A percentile compares a stretch with the other conserved stretches of the same genome.
Evolutionary conservation across 1,140 invertebrate species (phyloP).

Genomic region (Adoxophyes honmai): DNA sequence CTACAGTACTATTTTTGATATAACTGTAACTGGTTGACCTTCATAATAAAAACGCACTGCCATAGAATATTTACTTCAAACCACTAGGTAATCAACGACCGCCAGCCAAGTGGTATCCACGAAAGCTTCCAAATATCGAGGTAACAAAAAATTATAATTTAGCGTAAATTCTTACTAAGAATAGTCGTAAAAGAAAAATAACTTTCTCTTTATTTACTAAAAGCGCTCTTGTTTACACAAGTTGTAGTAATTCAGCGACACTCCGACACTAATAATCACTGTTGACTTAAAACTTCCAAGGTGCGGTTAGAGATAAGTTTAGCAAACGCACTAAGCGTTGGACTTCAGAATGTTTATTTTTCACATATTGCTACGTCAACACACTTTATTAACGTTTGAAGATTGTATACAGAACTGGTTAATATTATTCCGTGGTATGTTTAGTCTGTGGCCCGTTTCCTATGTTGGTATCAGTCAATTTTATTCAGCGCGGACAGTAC

Average conservation of each 20-base stretch:
- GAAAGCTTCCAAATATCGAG: too few relatives aligned
- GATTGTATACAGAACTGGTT: conserved; percentile 44
- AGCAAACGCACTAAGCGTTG: conserved; percentile 63
- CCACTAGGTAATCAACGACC: too few relatives aligned
- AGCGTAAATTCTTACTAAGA: too few relatives aligned
- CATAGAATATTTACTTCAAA: too few relatives aligned
- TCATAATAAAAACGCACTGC: too few relatives aligned
- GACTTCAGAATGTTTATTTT: conserved; percentile 64
- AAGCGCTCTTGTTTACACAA: conserved; percentile 13
- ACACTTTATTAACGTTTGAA: conserved; percentile 54
- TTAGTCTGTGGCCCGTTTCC: conserved; percentile 7
- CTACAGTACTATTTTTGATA: too few relatives aligned
- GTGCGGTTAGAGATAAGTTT: conserved; percentile 63
- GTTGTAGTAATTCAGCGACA: conserved; percentile 45
- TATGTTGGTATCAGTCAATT: not conserved
- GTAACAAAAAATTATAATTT: too few relatives aligned
- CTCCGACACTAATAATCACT: conserved; percentile 51
- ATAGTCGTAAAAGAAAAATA: conserved; percentile 12
- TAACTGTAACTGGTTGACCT: too few relatives aligned
- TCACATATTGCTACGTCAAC: conserved; percentile 62
- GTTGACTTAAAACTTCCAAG: conserved; percentile 66
- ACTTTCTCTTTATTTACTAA: conserved; percentile 13
- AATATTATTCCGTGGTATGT: conserved; percentile 28
- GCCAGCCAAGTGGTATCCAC: too few relatives aligned
- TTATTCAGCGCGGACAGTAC: not conserved